These are phyloP conservation scores for Agrypnus murinus DNA, from an alignment of 2,888 invertebrate genomes.

Conservation along the genomic window DNA sequence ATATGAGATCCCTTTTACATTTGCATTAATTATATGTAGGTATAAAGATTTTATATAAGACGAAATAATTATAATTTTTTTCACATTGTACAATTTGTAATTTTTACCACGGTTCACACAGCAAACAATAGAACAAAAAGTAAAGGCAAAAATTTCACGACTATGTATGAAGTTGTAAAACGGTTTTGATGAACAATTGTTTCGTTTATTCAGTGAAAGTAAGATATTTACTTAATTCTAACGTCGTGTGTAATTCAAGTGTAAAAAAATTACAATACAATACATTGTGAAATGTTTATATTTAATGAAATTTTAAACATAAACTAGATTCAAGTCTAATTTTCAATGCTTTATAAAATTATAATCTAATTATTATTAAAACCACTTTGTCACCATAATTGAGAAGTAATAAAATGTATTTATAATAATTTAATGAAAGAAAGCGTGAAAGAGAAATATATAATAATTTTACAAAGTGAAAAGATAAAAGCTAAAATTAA, in stretches of 20 bases:
- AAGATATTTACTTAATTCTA: constrained; percentile 37
- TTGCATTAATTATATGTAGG: constrained; percentile 8
- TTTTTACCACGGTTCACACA: constrained; percentile 28
- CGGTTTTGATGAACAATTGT: constrained; percentile 44
- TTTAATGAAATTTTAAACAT: constrained; percentile 14
- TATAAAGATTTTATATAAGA: constrained; percentile 33
- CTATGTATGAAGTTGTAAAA: constrained; percentile 30
- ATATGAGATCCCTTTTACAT: constrained; percentile 20
- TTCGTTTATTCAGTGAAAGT: constrained; percentile 47
- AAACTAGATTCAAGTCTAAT: background rate
- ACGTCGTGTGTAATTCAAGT: constrained; percentile 29
- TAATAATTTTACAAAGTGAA: constrained; percentile 3
- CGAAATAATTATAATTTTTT: constrained; percentile 37
- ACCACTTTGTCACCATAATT: background rate
- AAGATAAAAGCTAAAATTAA: constrained; percentile 25
- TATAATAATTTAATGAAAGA: too few species aligned
- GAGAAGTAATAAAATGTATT: background rate
- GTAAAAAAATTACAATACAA: constrained; percentile 27
- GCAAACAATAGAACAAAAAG: constrained; percentile 43
- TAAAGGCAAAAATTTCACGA: constrained; percentile 38
- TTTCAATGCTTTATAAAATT: too few species aligned
- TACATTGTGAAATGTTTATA: constrained; percentile 20
- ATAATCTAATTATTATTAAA: background rate
- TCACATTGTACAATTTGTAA: constrained; percentile 38
- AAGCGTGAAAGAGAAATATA: constrained; percentile 18